Conservation (phyloP, 2,888 invertebrate species). For the Habroteleia sp. region DNA sequence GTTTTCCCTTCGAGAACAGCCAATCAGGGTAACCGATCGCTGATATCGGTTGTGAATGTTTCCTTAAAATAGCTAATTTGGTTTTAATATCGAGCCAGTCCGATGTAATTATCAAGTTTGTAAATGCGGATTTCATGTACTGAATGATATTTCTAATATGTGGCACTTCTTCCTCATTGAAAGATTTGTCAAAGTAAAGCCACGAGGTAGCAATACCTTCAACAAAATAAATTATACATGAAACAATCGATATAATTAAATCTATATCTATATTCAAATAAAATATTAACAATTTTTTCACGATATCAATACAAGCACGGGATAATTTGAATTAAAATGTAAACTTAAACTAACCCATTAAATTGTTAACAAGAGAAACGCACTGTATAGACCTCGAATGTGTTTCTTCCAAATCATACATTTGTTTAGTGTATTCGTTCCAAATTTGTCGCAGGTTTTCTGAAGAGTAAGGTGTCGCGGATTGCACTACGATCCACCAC, state of each 20-base stretch:
- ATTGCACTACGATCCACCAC: constrained; percentile 81
- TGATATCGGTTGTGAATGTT: constrained; percentile 87
- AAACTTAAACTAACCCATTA: constrained; percentile 85
- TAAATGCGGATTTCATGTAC: constrained; percentile 87
- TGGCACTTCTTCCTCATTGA: constrained; percentile 71
- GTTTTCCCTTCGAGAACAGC: constrained; percentile 85
- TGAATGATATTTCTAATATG: constrained; percentile 87
- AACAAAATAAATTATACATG: constrained; percentile 16
- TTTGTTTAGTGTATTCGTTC: constrained; percentile 67
- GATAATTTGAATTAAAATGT: too few relatives aligned
- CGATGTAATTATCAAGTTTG: constrained; percentile 84
- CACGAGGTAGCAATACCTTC: constrained; percentile 80
- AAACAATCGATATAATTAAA: too few relatives aligned
- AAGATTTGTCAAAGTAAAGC: constrained; percentile 74
- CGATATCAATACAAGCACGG: too few relatives aligned
- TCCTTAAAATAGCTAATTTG: constrained; percentile 87
- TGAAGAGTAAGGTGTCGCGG: constrained; percentile 76
- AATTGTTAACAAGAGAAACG: constrained; percentile 86
- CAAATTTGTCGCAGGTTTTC: constrained; percentile 71
- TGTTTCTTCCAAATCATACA: constrained; percentile 65
- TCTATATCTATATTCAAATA: not conserved
- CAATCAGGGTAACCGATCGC: constrained; percentile 90
- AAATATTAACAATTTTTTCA: too few relatives aligned
- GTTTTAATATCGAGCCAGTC: constrained; percentile 90
- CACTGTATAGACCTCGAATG: constrained; percentile 85